Percentiles rank a stretch among this genome's conserved stretches.
Evolutionary conservation across 2,797 vertebrate genomes (phyloP).

Genomic region (Kryptolebias ocellatus): DNA sequence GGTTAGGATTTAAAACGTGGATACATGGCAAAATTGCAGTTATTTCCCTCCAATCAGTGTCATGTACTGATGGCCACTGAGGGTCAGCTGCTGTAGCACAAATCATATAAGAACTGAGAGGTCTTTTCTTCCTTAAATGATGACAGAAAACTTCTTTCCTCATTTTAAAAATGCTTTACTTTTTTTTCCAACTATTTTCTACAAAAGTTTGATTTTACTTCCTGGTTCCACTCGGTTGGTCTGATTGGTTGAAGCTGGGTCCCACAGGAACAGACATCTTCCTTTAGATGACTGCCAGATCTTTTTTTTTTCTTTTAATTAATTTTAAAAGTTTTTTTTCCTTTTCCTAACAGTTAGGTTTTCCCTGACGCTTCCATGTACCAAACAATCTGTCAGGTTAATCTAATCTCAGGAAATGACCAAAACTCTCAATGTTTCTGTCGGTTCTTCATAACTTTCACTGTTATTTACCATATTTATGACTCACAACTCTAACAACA

Average conservation of each 20-base stretch:
- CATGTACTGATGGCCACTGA: neutral
- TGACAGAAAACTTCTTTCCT: neutral
- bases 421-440: neutral
- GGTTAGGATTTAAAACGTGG: neutral
- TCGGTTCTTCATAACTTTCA: neutral
- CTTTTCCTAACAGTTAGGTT: neutral
- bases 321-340: too few relatives aligned
- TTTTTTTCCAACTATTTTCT: neutral
- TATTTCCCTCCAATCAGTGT: neutral
- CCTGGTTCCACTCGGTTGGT: neutral
- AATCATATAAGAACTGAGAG: neutral
- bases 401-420: constrained; percentile 6
- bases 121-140: neutral
- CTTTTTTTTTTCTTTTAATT: neutral
- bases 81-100: neutral
- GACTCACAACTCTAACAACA: too few relatives aligned
- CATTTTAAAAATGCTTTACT: neutral
- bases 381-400: constrained; percentile 11
- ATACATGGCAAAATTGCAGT: neutral
- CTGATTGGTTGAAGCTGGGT: constrained; percentile 1
- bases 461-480: neutral
- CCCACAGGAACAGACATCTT: neutral
- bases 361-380: neutral
- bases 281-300: neutral
- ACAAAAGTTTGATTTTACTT: neutral